Evolutionary conservation across 1,140 invertebrate species (phyloP), one percentile per base, ranked within the genome.

Genomic region (Drosophila lacertosa): DNA sequence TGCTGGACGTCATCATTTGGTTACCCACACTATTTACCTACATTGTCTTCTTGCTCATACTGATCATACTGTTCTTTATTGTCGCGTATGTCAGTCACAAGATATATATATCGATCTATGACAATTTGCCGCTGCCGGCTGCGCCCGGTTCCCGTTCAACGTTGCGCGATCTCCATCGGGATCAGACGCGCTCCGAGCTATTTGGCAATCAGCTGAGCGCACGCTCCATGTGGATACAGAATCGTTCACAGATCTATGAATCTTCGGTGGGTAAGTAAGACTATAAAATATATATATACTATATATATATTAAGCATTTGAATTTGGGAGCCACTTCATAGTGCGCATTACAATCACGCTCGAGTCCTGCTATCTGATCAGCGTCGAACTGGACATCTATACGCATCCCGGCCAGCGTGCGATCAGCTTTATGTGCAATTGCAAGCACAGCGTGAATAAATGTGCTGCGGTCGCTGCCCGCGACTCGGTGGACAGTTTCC

Each of bases 21-120:
- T 84, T 91, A 54, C 89, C 89, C n/a, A 91, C 76, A 67, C 69
- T 91, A 3, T 89, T 91, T 59, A 91, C 89, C 7, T 91, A 91
- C 48, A 58, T 73, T 51, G 63, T 91, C 5, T 90, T 91, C 18
- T 40, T 77, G 22, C 69, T 91, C 18, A 81, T 91, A n/a, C 72
- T 90, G 22, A 50, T 73, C 54, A 91, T 91, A 60, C 68, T 91
- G 39, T 79, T 84, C 72, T 91, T 91, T 40, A 84, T 91, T 44
- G 88, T 91, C n/a, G 67, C 88, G 47, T 91, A 91, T 51, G 81
- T 91, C 48, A 86, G 74, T 26, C 89, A 91, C 47, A 91, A 89
- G 70, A 81, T 91, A 18, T 91, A 91, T 13, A 76, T 89, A 4
- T 82, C 77, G 40, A 70, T 91, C 16, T 91, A 89, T 47, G 89